phyloP scores from a whole-genome alignment of 2,113 vertebrate genomes.

The Riparia riparia region DNA sequence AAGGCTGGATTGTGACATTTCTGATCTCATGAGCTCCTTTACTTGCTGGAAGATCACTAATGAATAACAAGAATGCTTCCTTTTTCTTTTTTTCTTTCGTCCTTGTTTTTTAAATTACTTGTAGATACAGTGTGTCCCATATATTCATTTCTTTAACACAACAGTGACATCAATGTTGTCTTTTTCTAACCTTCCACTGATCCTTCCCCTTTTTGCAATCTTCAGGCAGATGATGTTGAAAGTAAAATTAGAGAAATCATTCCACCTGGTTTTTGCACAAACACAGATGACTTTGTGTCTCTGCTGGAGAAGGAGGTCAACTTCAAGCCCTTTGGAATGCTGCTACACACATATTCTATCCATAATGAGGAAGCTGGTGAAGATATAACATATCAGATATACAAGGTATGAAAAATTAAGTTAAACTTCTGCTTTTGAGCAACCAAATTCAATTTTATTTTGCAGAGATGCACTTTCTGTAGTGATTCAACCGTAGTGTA shows the following conservation, averaged over 20 bases:
- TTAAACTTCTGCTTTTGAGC: neutral
- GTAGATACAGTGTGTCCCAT: neutral
- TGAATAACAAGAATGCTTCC: neutral
- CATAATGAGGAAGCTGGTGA: slow-evolving; percentile 91
- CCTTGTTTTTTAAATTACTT: neutral
- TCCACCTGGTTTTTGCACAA: slow-evolving; percentile 91
- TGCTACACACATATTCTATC: slow-evolving; percentile 90
- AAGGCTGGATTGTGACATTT: neutral
- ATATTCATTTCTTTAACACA: neutral
- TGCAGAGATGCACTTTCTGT: neutral
- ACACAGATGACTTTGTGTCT: slow-evolving; percentile 92
- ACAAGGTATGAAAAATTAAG: slow-evolving; percentile 83
- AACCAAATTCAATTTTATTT: neutral
- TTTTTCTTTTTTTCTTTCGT: neutral
- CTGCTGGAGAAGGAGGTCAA: slow-evolving; percentile 95
- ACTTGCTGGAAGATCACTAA: neutral
- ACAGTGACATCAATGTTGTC: neutral
- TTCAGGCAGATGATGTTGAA: slow-evolving; percentile 91
- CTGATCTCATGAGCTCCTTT: neutral
- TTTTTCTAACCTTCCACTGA: neutral
- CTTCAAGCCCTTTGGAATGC: slow-evolving; percentile 92
- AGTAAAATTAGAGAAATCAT: slow-evolving; percentile 93
- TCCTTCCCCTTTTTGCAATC: neutral
- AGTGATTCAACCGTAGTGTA: neutral
- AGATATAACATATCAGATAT: slow-evolving; percentile 91